Evolutionary conservation across 2,888 invertebrate species (phyloP), one percentile per base, ranked within the genome.

Genomic region (Tetranychus truncatus): DNA sequence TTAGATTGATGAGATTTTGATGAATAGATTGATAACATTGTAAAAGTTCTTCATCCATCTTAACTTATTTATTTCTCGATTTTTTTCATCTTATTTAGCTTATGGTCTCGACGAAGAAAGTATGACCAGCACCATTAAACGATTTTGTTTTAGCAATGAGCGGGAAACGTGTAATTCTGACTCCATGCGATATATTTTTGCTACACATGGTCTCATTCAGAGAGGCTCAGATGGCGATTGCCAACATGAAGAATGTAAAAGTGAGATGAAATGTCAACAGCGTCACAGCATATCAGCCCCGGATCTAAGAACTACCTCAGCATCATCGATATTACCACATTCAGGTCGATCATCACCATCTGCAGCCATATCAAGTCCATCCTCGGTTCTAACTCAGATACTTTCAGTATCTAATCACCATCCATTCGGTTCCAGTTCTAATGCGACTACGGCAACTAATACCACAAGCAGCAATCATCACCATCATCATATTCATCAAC

Each of bases 111-210:
- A 79, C 45, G 78, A 79, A 34, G 78, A 79, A 18, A 66, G 44
- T 46, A 76, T 76, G 15, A 76, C 79, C 67, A 77, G 78, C 76
- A 75, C 78, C 73, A 79, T 78, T 72, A 79, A 79, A 75, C 72
- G 79, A 44, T 79, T 79, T 72, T 79, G 79, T 76, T 75, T 78
- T 66, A 78, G 77, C 73, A 78, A 76, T 74, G 79, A 78, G 18
- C 76, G 78, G 65, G 78, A 79, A 75, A 74, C 75, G 11, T 69
- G 69, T 67, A 76, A 73, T 66, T 6, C 72, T 20, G 73, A 73
- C 15, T 55, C 65, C 9, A 34, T 73, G 20, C n/a, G 73, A 73
- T 73, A 20, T 66, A 24, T 66, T 8, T 55, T 73, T 18, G 55
- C 66, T 1, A 11, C 46, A 11, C 73, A 73, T 69, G 69, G 69